phyloP scores from a whole-genome alignment of 23 tunicate genomes.

The Phallusia fumigata region DNA sequence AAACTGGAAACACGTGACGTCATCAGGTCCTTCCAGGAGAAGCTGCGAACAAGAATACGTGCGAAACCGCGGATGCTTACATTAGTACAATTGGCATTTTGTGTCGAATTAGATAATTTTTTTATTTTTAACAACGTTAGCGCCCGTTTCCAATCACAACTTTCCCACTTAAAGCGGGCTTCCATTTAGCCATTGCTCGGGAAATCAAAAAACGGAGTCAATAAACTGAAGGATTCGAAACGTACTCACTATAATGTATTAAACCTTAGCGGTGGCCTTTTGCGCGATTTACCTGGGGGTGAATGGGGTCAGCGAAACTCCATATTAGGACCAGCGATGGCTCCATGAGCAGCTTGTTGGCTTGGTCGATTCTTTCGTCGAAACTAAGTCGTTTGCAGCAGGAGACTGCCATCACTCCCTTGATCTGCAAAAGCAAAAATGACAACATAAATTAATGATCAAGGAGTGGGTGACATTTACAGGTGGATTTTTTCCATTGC shows the following conservation, averaged over 20 bases:
- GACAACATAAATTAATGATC: too few relatives aligned
- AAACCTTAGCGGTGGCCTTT: background rate
- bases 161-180: background rate
- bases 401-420: constrained; percentile 93
- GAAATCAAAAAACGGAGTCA: background rate
- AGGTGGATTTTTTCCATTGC: too few relatives aligned
- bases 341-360: constrained; percentile 55
- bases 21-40: constrained; percentile 94
- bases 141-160: too few relatives aligned
- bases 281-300: constrained; percentile 78
- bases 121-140: too few relatives aligned
- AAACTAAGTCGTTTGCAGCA: constrained; percentile 70
- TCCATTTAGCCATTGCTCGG: background rate
- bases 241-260: background rate
- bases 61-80: too few relatives aligned
- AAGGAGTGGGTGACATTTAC: too few relatives aligned
- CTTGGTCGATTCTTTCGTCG: constrained; percentile 86
- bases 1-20: constrained; percentile 78
- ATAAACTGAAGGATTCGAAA: too few relatives aligned
- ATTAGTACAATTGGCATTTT: too few relatives aligned
- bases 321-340: constrained; percentile 91
- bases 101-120: too few relatives aligned
- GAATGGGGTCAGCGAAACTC: constrained; percentile 99
- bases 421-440: constrained; percentile 36
- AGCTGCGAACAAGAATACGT: constrained; percentile 51